Evolutionary conservation across 1,140 invertebrate genomes (phyloP), one percentile per base, ranked within the genome.

Genomic region (Theocolax elegans): DNA sequence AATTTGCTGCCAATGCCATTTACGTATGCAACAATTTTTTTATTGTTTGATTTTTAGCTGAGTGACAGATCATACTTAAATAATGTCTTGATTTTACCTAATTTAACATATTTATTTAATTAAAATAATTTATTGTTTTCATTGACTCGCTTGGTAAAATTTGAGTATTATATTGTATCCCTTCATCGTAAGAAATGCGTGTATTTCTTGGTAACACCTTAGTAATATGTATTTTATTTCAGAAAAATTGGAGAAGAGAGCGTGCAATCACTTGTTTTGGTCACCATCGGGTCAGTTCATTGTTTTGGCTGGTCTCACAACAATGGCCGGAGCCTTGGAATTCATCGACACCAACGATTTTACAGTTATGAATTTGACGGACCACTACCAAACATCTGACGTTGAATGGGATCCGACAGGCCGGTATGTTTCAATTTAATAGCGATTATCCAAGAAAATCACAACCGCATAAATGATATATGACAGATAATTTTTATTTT

Each of bases 381-480:
- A 98, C 83, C 97, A 99, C 87, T 98, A 96, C 84, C 90, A 95
- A 89, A 93, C 93, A 75, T 97, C 95, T 0, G 96, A 98, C 79
- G 94, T 98, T 3, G 97, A 99, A 84, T 99, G 98, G 98, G 98
- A 99, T 87, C 97, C 98, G 7, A 99, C 97, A 29, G 98, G 98
- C 17, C 89, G 98, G 78, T 85, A 76, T 69, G 10, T 65, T 67
- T 35, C 31, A 10, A 35, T 10, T 51, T 60, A 35, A 60, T 21
- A 6, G 10, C 4, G 10, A 35, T 35, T 35, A 6, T 35, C 10
- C 10, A 10, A 35, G 10, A 6, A 6, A 6, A 35, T 35, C 4
- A 35, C 4, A 35, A 4, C 10, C 10, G 4, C 29, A 46, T 13
- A 23, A 58, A 1, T 56, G 17, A 23, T 23, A 35, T 6, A 51